A percentile compares a stretch with the other conserved stretches of the same genome.
Conservation (phyloP, 2,888 invertebrate genomes). For the Agrotis clavis region DNA sequence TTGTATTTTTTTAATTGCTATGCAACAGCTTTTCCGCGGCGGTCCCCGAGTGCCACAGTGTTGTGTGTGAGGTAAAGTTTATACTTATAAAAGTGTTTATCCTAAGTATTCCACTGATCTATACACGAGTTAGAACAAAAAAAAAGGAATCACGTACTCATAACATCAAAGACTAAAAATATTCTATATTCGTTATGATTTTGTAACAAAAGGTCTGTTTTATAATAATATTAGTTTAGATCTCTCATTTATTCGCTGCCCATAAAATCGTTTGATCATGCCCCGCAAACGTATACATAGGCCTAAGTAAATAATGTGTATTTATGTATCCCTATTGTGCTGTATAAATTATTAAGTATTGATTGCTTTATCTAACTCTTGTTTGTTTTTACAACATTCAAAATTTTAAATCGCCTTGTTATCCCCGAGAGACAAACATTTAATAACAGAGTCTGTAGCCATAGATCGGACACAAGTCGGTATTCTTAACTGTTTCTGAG, state of each 20-base stretch:
- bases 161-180: constrained; percentile 4
- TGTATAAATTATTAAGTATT: background rate
- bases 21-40: no score
- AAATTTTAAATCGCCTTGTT: no score
- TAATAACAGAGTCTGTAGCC: no score
- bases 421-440: no score
- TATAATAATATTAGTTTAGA: constrained; percentile 37
- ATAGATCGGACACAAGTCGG: no score
- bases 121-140: background rate
- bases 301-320: constrained; percentile 37
- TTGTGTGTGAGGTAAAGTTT: no score
- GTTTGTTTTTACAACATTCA: background rate
- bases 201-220: constrained; percentile 25
- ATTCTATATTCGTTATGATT: constrained; percentile 1
- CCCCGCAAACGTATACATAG: background rate
- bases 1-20: no score
- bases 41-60: no score
- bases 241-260: constrained; percentile 40
- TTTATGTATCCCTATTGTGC: background rate
- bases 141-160: background rate
- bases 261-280: constrained; percentile 25
- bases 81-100: no score
- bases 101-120: background rate
- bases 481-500: no score
- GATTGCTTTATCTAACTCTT: background rate